Evolutionary conservation across 2,113 vertebrate species (phyloP), one percentile per base, ranked within the genome.

Genomic region (Callospermophilus lateralis): DNA sequence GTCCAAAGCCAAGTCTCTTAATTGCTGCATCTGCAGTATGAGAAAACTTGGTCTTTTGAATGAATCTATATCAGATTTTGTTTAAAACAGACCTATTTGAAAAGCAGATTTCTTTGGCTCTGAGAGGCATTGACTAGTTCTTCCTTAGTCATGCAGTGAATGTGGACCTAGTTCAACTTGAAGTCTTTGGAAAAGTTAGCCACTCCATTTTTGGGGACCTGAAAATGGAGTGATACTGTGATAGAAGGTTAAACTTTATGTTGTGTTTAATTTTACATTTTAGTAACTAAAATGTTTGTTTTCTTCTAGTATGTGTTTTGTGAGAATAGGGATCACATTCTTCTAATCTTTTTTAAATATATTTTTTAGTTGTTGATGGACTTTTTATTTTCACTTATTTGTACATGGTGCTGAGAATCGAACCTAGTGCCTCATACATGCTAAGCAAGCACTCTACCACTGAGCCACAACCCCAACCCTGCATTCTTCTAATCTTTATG

Each of bases 181-280:
- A 89, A 90, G 68, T 88, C 10, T 88, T 73, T 58, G 17, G 63
- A 55, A 34, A 81, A 90, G n/a, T 89, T 92, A 89, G n/a, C 85
- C 26, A 32, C 24, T 73, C 12, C 30, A 87, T 42, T 45, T 15
- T 68, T 6, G 5, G 51, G 51, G 19, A 22, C 89, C 63, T 86
- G 96, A 73, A 93, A 95, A 89, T 83, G 83, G 20, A 58, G 10
- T 48, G 28, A 58, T 12, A 32, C 8, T 7, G 22, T 55, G 48
- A 86, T 45, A 13, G 11, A 65, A 96, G 74, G 17, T 67, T 81
- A 22, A 83, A 28, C 26, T n/a, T 84, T 28, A 45, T 77, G 12
- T 51, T 51, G 48, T 51, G 48, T 51, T 51, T 51, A 51, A 51
- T 51, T 72, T 72, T 77, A n/a, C 6, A 34, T 68, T 78, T 79